These are phyloP conservation scores for Ephydatia muelleri DNA, from an alignment of 37 sponge, comb jelly and placozoan species.

Conservation along the genomic window DNA sequence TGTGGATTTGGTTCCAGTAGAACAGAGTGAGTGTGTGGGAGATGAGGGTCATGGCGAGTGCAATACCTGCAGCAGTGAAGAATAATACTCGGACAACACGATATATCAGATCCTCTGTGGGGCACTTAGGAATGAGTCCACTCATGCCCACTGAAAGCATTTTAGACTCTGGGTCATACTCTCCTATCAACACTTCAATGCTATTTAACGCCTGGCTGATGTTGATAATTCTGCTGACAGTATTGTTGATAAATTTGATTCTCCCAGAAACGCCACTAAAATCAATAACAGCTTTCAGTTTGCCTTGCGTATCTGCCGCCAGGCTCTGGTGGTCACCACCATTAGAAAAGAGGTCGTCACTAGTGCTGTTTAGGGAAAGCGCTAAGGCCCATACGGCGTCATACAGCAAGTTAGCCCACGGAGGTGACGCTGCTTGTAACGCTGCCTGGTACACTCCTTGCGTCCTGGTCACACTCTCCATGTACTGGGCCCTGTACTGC, in stretches of 20 bases:
- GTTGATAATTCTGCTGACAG: conserved; percentile 3
- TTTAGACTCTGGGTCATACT: background rate
- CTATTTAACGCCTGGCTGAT: background rate
- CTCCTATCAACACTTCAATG: background rate
- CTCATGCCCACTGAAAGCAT: background rate
- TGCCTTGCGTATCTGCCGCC: conserved; percentile 1
- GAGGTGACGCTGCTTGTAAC: no score
- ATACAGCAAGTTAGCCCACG: conserved; percentile 7
- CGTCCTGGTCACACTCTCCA: background rate
- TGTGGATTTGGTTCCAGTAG: conserved; percentile 10
- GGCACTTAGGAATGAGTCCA: background rate
- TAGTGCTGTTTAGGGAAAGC: conserved; percentile 35
- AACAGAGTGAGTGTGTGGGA: conserved; percentile 10
- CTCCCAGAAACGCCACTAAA: conserved; percentile 37
- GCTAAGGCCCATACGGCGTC: conserved; percentile 41
- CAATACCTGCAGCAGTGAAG: background rate
- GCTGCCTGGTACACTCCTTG: background rate
- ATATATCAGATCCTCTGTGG: background rate
- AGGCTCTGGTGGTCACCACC: background rate
- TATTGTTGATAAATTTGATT: conserved; percentile 8
- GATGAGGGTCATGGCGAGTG: background rate
- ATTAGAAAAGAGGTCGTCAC: background rate
- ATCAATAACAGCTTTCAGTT: conserved; percentile 7
- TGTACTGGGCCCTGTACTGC: conserved; percentile 11
- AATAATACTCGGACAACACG: background rate